Evolutionary conservation across 2,888 invertebrate genomes (phyloP), one percentile per base, ranked within the genome.

Genomic region (Pterostichus niger): DNA sequence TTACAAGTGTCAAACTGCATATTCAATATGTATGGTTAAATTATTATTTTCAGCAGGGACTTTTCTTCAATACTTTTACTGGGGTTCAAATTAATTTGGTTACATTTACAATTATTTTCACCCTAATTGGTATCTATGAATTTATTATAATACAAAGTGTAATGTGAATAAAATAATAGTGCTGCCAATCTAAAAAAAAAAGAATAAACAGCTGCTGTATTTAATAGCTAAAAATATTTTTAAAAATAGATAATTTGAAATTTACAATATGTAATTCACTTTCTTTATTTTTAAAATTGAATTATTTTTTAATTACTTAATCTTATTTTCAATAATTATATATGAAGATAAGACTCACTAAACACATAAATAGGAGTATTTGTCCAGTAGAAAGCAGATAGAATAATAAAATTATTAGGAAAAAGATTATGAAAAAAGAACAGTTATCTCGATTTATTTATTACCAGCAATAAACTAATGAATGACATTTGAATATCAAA

Each of bases 401-500:
- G 3, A 64, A 35, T n/a, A 64, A 64, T n/a, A n/a, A 64, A 64
- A 64, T 64, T 61, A 33, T 35, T 33, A 10, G 7, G 31, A 33
- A 35, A 64, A 0, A 9, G 11, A 35, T 64, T 49, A 1, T 24
- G 3, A 24, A 11, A 13, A 49, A 11, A n/a, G 4, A 49, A n/a
- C 49, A 40, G 49, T n/a, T 9, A 64, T 64, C 35, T 64, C 35
- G 64, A 59, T 64, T 7, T 13, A 64, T 64, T 64, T 64, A 64
- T 35, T 64, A 31, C 33, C 31, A 59, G 59, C 5, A 2, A 59
- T 59, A 59, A 61, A 15, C 31, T 11, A 49, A 49, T 49, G 49
- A 61, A 64, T 64, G 35, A 64, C 64, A 64, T 35, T n/a, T 64
- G 64, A 35, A 64, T 64, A 64, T 64, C 64, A 64, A 64, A n/a